Evolutionary conservation across 1,140 invertebrate species (phyloP).

Genomic region (Piezodorus guildinii): DNA sequence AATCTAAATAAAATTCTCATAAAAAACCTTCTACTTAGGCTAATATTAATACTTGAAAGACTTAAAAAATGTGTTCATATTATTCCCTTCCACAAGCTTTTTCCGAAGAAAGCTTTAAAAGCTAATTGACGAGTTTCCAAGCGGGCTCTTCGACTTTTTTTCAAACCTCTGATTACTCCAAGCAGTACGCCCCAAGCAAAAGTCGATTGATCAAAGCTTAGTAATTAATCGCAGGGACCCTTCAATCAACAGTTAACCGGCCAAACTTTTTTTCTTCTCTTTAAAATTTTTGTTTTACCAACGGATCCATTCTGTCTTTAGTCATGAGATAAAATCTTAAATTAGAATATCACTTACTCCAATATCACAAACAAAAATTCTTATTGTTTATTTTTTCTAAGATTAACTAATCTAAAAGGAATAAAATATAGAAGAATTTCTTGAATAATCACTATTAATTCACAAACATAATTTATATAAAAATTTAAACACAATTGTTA

Average conservation of each 20-base stretch:
- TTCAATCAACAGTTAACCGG: neutral
- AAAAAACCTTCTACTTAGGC: no score
- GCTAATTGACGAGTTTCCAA: constrained; percentile 7
- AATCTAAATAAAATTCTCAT: no score
- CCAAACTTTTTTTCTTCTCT: neutral
- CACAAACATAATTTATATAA: no score
- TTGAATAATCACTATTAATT: no score
- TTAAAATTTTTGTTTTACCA: neutral
- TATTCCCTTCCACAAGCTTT: neutral
- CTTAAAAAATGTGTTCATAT: neutral
- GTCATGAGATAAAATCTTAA: neutral
- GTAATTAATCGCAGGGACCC: neutral
- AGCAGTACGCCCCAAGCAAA: neutral
- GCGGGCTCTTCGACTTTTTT: neutral
- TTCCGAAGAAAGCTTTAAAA: neutral
- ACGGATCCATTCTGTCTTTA: neutral
- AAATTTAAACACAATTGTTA: no score
- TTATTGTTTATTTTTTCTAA: no score
- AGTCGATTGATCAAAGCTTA: neutral
- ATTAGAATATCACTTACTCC: neutral
- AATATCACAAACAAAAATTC: no score
- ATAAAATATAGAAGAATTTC: no score
- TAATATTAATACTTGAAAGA: no score
- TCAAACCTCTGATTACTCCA: neutral
- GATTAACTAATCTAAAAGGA: no score